Base-by-base conservation (phyloP, 2,113 vertebrate species). In the Scomber colias region DNA sequence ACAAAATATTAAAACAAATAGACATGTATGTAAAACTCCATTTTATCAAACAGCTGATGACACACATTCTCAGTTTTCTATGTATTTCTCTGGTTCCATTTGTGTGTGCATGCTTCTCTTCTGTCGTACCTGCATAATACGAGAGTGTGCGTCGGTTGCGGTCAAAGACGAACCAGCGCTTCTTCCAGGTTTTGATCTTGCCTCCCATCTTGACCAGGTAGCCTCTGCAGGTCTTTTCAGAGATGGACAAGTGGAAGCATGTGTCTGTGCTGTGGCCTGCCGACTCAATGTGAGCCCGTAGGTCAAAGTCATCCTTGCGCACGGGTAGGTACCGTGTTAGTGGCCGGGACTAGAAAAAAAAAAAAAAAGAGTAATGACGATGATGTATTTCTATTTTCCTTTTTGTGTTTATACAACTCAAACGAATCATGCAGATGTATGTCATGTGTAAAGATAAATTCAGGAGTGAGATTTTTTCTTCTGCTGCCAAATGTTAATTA, bases 151-250 rank as follows among this genome's bases (percentile, higher is more conserved):
- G 94, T 81, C 97, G 96, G 92, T 97, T 98, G 82, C 97, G 96
- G 86, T 98, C 97, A 76, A 99, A 99, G 88, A 99, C 97, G 55
- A 96, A 99, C 98, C 98, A 99, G 45, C 97, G 95, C 79, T 98
- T 99, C 83, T 98, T 98, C 98, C 97, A 99, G 0, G 97, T 98
- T 94, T 98, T 98, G 89, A 99, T 99, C 92, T 98, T 99, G n/a
- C 98, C 98, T 16, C 98, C 98, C 98, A 98, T 98, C 90, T 99
- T 99, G 89, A 98, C 92, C 64, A 99, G 94, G 89, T 97, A 99
- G n/a, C 98, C 98, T 45, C 97, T 87, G 90, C 98, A 99, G 15
- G 97, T 98, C 93, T 99, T 99, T 86, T 99, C 97, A 0, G 96
- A 97, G 91, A 99, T 95, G 45, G 96, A 97, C 15, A 99, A 83